Evolutionary conservation across 1,140 invertebrate genomes (phyloP), one percentile per base, ranked within the genome.

Genomic region (Apis cerana): DNA sequence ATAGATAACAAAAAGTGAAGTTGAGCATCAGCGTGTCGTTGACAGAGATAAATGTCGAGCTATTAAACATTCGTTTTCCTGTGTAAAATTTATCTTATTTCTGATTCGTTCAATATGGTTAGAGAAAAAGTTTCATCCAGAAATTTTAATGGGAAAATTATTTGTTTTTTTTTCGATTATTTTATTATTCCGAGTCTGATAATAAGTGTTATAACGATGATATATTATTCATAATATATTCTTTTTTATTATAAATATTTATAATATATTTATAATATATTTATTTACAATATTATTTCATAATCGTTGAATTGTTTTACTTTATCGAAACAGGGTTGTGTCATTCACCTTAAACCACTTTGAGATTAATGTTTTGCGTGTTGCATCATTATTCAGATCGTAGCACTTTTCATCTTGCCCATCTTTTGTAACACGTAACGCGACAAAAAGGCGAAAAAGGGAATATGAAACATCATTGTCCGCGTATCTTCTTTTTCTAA

Each of bases 21-120:
- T 3, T 10, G n/a, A 23, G 21, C n/a, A 50, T 69, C 43, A 50
- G 67, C 50, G 67, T 69, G 48, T 2, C 15, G 8, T 13, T 4
- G 67, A 50, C 43, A 52, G 48, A 69, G n/a, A 69, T 69, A 52
- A 69, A 69, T 23, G 48, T 23, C n/a, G 15, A 23, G 13, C 13
- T 69, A n/a, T 69, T 69, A 52, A 69, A 69, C n/a, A 69, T n/a
- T 17, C 43, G 65, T 68, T 68, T 48, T 9, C 65, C 33, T 7
- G 21, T 21, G 33, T n/a, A 21, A 17, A 68, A 50, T 68, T 68
- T 48, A 48, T 68, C 48, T 68, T 12, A n/a, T 48, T 50, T n/a
- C 65, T 21, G 21, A 68, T 21, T n/a, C 48, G 17, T 11, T 67
- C 19, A 9, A 33, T 21, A 43, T 67, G 17, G 33, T 11, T 33